Conservation (phyloP, 2,797 vertebrate genomes). For the Neomorphus geoffroyi region DNA sequence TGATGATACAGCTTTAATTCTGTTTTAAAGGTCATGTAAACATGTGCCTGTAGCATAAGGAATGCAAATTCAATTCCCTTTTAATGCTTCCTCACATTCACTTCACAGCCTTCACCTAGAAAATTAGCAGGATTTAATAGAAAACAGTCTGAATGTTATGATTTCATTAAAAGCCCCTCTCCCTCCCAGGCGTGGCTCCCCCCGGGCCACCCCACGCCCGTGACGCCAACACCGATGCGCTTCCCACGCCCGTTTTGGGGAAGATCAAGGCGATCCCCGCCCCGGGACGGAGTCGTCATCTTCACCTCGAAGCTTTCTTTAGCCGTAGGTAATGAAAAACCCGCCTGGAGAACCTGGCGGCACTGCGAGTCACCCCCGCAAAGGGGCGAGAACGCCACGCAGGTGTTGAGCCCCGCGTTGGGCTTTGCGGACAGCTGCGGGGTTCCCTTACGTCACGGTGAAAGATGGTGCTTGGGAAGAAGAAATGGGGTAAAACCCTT, state of each 20-base stretch:
- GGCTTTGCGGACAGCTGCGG: neutral
- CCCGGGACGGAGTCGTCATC: neutral
- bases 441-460: neutral
- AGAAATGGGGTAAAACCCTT: neutral
- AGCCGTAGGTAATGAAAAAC: neutral
- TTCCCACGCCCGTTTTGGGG: neutral
- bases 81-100: conserved; percentile 76
- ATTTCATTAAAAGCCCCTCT: conserved; percentile 61
- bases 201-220: conserved; percentile 26
- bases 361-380: neutral
- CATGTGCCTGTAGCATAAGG: conserved; percentile 79
- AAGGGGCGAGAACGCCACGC: neutral
- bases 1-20: conserved; percentile 83
- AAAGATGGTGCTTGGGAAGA: neutral
- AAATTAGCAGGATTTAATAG: conserved; percentile 73
- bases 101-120: conserved; percentile 72
- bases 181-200: conserved; percentile 43
- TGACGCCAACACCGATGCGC: neutral
- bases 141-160: conserved; percentile 53
- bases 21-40: conserved; percentile 86
- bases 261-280: neutral
- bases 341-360: neutral
- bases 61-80: conserved; percentile 81
- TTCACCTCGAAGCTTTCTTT: neutral
- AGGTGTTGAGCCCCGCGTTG: neutral